Percentiles rank a stretch among this genome's conserved stretches.
Conservation (phyloP, 2,113 vertebrate genomes). For the Peromyscus polionotus region DNA sequence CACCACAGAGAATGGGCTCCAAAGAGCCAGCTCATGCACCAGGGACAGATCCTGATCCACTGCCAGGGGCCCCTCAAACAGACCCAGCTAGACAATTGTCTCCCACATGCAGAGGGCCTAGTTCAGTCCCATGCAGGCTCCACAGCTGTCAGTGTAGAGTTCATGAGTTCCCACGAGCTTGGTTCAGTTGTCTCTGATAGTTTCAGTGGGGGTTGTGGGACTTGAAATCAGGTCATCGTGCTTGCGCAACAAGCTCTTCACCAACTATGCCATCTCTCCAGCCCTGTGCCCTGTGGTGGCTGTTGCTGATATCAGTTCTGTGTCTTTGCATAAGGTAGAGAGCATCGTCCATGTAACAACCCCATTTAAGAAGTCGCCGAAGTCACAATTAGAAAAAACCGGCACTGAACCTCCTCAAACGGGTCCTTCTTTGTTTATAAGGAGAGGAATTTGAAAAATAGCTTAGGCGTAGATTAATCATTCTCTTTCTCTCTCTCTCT, state of each 20-base stretch:
- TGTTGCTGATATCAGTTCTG: not conserved
- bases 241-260: not conserved
- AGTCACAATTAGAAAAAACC: not conserved
- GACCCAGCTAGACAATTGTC: too few relatives aligned
- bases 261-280: not conserved
- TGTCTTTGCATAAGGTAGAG: not conserved
- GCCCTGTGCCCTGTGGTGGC: not conserved
- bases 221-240: not conserved
- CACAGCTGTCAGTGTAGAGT: too few relatives aligned
- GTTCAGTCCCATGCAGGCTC: too few relatives aligned
- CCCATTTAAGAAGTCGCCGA: not conserved
- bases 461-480: not conserved
- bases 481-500: not conserved
- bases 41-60: too few relatives aligned
- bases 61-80: too few relatives aligned
- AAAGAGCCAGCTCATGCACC: too few relatives aligned
- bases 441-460: not conserved
- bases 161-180: too few relatives aligned
- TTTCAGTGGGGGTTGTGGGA: not conserved
- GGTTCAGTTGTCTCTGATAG: too few relatives aligned
- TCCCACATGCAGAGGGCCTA: too few relatives aligned
- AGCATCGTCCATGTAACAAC: fast-evolving
- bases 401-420: not conserved
- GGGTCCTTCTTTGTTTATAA: not conserved
- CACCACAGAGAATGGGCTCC: too few relatives aligned